Conservation (phyloP, 2,113 vertebrate genomes). For the human (Homo sapiens) region DNA sequence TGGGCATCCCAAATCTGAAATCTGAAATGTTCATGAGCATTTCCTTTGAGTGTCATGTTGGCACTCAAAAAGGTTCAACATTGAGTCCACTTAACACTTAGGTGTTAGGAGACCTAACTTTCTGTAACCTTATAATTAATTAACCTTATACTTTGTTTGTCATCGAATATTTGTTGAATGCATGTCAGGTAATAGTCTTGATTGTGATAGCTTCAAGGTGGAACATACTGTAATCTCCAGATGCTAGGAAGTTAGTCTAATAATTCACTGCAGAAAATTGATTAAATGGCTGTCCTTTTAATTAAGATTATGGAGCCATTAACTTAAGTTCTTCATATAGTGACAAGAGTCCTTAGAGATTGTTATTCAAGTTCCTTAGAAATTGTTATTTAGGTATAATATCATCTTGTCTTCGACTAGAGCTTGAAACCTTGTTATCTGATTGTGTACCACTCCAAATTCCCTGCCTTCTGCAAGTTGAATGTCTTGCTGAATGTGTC, state of each 20-base stretch:
- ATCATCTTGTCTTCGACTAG: neutral
- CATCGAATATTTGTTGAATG: neutral
- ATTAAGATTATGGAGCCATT: neutral
- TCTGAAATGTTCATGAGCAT: neutral
- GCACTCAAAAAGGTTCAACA: neutral
- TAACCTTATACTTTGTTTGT: neutral
- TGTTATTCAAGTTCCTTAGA: neutral
- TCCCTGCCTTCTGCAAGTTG: neutral
- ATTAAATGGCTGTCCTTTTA: neutral
- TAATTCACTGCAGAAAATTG: constrained; percentile 23
- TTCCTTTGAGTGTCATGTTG: neutral
- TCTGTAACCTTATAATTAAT: neutral
- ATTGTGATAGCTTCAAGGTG: neutral
- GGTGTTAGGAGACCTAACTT: neutral
- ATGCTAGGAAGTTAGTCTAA: neutral
- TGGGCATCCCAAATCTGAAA: neutral
- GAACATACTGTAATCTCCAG: neutral
- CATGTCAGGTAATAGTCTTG: neutral
- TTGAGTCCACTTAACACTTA: neutral
- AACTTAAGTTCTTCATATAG: neutral
- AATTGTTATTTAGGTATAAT: neutral
- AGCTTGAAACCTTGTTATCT: neutral
- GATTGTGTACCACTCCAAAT: neutral
- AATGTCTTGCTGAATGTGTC: neutral
- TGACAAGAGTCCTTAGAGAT: neutral